Base-by-base conservation (phyloP, 2,888 invertebrate genomes). In the Epiblema foenella region DNA sequence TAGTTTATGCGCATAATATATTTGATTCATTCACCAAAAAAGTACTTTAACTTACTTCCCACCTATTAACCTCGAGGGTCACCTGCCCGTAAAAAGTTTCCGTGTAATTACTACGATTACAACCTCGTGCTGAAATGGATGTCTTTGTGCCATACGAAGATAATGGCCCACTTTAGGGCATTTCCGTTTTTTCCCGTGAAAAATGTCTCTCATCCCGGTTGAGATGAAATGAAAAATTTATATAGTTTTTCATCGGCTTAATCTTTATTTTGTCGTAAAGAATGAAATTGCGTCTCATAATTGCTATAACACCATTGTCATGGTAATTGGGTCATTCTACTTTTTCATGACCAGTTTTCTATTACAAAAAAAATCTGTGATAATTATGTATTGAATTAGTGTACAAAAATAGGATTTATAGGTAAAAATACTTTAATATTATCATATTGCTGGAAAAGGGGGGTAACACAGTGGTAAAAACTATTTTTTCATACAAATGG, bases 91-190 rank as follows among this genome's bases (percentile, higher is more conserved):
- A 60, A 71, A 66, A 66, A 58, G 63, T 68, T 62, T n/a, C 46
- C 33, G 63, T 37, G 66, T 69, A 75, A 75, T 75, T 74, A 72
- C 62, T 17, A 42, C 60, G 51, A 72, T 75, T 75, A 70, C 68
- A 72, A 52, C 58, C 49, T 56, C 69, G 63, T 70, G 59, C 67
- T 51, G 73, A 72, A 73, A 78, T 77, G 74, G 78, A 71, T 75
- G 73, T 72, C 65, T 73, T 76, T 77, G 73, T 75, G 78, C 79
- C 77, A 69, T 76, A 64, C 74, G 49, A 66, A 74, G 74, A 79
- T 80, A 82, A 82, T 81, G 77, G 75, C 70, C 74, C 77, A 79
- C 78, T 79, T 79, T 75, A 17, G 74, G 72, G 39, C 72, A 75
- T 76, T 78, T 77, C 78, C 78, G 81, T 76, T 74, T 77, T 75